Percentiles rank a stretch among this genome's conserved stretches.
These are phyloP conservation scores for Meiosimyza platycephala DNA, from an alignment of 2,888 invertebrate species.

Conservation along the genomic window DNA sequence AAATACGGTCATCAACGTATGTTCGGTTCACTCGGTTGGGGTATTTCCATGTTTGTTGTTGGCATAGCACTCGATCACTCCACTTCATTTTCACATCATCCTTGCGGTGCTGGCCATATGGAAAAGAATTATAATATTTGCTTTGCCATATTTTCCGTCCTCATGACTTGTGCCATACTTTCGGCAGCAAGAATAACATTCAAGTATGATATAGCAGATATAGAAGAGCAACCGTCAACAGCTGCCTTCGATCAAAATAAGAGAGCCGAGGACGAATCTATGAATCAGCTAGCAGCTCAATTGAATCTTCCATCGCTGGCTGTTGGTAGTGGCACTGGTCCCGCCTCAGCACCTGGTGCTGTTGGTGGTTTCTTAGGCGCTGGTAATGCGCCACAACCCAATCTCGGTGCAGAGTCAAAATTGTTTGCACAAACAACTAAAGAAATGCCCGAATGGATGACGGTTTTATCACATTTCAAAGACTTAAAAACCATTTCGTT, in stretches of 20 bases:
- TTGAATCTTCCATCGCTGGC: conserved; percentile 83
- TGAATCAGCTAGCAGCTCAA: conserved; percentile 86
- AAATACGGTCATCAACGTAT: conserved; percentile 96
- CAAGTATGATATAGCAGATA: conserved; percentile 70
- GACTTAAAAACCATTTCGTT: conserved; percentile 92
- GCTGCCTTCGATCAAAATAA: conserved; percentile 61
- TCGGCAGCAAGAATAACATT: conserved; percentile 84
- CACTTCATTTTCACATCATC: conserved; percentile 93
- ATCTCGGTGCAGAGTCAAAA: conserved; percentile 75
- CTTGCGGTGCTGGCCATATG: conserved; percentile 87
- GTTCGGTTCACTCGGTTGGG: conserved; percentile 99
- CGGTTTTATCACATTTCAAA: conserved; percentile 89
- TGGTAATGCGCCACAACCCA: conserved; percentile 64
- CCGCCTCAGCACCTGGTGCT: conserved; percentile 51
- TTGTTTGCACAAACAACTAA: conserved; percentile 92
- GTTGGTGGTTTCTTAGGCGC: conserved; percentile 46
- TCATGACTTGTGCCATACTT: conserved; percentile 95
- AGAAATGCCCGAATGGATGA: conserved; percentile 94
- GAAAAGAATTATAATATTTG: conserved; percentile 99
- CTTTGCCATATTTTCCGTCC: conserved; percentile 95
- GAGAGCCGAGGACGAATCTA: conserved; percentile 81
- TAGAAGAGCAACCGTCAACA: conserved; percentile 66
- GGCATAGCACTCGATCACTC: conserved; percentile 94
- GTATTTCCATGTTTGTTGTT: conserved; percentile 98
- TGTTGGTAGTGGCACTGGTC: conserved; percentile 62